Evolutionary conservation across 2,113 vertebrate genomes (phyloP).

Genomic region (Leucosticte australis): DNA sequence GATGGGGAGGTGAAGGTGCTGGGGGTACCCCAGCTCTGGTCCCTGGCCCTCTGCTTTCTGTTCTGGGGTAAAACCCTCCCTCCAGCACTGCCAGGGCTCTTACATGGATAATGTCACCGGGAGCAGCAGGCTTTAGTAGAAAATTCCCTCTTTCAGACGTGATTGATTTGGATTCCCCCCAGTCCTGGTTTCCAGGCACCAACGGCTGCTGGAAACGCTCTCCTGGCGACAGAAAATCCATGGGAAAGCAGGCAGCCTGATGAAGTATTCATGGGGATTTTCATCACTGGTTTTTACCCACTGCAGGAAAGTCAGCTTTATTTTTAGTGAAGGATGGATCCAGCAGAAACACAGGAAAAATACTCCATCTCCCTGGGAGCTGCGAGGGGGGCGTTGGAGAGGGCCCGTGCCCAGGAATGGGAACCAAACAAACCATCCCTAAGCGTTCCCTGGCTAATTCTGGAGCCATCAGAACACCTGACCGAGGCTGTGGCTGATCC

Average conservation of each 20-base stretch:
- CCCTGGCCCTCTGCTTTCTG: fast-evolving
- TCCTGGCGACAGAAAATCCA: constrained; percentile 22
- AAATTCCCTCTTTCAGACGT: constrained; percentile 7
- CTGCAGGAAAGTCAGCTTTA: background rate
- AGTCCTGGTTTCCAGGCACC: background rate
- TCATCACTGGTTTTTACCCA: background rate
- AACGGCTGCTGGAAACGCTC: background rate
- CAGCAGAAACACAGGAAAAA: background rate
- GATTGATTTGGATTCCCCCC: constrained; percentile 20
- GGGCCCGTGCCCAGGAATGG: background rate
- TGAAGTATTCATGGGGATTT: constrained; percentile 15
- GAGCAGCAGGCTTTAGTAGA: background rate
- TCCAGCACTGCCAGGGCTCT: background rate
- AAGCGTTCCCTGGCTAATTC: background rate
- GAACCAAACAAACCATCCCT: background rate
- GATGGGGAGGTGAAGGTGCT: fast-evolving
- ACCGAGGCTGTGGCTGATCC: background rate
- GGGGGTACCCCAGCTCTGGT: background rate
- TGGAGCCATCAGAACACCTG: background rate
- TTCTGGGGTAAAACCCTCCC: background rate
- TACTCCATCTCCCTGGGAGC: background rate
- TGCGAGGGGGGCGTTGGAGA: fast-evolving
- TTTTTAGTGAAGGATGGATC: background rate
- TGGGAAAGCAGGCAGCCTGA: constrained; percentile 5
- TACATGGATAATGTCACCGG: fast-evolving